These are phyloP conservation scores for Ammodytes dubius DNA, from an alignment of 2,113 vertebrate species.

Conservation along the genomic window DNA sequence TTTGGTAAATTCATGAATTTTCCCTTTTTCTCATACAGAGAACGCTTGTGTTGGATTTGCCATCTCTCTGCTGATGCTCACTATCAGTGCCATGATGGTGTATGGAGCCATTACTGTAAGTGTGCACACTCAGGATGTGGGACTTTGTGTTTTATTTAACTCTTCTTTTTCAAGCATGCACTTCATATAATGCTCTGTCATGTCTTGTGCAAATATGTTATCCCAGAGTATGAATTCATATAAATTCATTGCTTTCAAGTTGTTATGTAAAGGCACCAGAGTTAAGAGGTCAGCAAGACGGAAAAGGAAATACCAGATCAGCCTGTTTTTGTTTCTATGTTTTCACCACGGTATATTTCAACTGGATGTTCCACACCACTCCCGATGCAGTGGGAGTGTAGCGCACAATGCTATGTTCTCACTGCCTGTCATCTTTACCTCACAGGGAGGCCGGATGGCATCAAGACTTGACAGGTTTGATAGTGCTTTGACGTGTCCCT, in stretches of 20 bases:
- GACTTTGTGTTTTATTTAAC: background rate
- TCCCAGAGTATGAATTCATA: constrained; percentile 1
- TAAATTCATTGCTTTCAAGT: background rate
- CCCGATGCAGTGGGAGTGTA: background rate
- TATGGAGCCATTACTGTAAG: constrained; percentile 98
- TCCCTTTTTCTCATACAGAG: constrained; percentile 83
- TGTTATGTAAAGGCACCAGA: constrained; percentile 25
- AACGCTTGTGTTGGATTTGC: constrained; percentile 97
- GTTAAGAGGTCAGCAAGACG: background rate
- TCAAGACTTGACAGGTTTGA: constrained; percentile 75
- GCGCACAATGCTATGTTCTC: constrained; percentile 23
- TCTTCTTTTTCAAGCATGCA: background rate
- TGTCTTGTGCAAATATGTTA: constrained; percentile 45
- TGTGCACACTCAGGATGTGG: constrained; percentile 20
- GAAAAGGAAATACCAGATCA: background rate
- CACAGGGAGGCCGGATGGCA: constrained; percentile 72
- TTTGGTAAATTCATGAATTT: background rate
- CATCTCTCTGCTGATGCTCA: constrained; percentile 98
- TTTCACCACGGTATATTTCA: constrained; percentile 8
- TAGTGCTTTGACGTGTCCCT: constrained; percentile 33
- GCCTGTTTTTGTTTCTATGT: background rate
- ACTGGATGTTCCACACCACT: background rate
- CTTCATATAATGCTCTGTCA: constrained; percentile 2
- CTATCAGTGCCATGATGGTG: constrained; percentile 99
- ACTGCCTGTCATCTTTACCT: constrained; percentile 65